Conservation (phyloP, 2,888 invertebrate species). For the Dione vanillae region DNA sequence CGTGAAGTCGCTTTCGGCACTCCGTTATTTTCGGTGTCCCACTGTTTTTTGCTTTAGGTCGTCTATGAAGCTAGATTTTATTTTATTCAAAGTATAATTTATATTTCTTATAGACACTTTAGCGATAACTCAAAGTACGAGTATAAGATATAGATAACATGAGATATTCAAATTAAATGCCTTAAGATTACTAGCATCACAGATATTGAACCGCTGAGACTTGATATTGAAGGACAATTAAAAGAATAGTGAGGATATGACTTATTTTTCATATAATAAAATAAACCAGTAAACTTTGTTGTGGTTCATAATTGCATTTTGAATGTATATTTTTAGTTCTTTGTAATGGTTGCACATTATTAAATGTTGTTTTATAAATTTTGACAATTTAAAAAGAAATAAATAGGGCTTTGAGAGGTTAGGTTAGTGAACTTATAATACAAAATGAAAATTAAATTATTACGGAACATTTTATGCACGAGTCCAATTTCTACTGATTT, state of each 20-base stretch:
- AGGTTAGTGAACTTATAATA: too few relatives aligned
- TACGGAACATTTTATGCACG: too few relatives aligned
- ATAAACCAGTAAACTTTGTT: too few relatives aligned
- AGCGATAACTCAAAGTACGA: conserved; percentile 77
- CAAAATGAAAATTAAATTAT: too few relatives aligned
- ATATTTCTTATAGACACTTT: conserved; percentile 66
- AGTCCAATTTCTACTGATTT: too few relatives aligned
- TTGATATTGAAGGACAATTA: conserved; percentile 64
- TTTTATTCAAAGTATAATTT: conserved; percentile 53
- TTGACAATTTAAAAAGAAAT: too few relatives aligned
- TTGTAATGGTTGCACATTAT: too few relatives aligned
- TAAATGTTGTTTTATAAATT: too few relatives aligned
- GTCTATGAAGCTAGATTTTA: conserved; percentile 27
- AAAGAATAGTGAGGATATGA: conserved; percentile 61
- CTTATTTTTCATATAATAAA: neutral
- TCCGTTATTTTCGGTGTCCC: neutral
- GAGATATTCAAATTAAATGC: conserved; percentile 84
- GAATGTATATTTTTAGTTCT: too few relatives aligned
- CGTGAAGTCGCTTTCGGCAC: too few relatives aligned
- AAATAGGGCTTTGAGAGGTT: too few relatives aligned
- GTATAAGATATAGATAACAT: conserved; percentile 75
- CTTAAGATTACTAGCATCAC: conserved; percentile 82
- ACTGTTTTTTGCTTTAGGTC: neutral
- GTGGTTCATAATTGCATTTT: too few relatives aligned
- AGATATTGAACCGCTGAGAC: conserved; percentile 70